phyloP scores from a whole-genome alignment of 2,888 invertebrate species.

The Dynastes maya region DNA sequence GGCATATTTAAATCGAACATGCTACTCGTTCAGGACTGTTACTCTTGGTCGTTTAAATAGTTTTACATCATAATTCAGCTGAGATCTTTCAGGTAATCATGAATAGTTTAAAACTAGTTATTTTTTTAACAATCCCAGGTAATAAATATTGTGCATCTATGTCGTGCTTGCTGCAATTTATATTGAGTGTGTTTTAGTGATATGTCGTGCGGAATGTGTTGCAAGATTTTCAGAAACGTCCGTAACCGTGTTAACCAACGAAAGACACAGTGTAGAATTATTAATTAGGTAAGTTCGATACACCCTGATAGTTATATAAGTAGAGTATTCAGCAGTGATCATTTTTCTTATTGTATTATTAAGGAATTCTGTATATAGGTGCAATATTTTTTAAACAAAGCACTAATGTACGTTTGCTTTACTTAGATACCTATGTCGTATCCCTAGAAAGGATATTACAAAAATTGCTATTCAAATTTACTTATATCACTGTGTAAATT shows the following conservation, averaged over 20 bases:
- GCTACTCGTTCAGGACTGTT: conserved; percentile 1
- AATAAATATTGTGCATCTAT: conserved; percentile 4
- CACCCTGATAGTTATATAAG: not conserved
- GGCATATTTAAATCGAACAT: conserved; percentile 41
- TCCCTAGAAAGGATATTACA: too few species aligned
- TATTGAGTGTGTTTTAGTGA: conserved; percentile 37
- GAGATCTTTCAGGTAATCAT: not conserved
- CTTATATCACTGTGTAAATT: too few species aligned
- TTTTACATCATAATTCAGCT: not conserved
- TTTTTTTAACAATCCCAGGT: conserved; percentile 31
- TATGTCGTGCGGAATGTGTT: conserved; percentile 34
- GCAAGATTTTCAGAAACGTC: conserved; percentile 42
- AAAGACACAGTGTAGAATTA: conserved; percentile 41
- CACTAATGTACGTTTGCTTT: too few species aligned
- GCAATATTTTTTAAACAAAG: too few species aligned
- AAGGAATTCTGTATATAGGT: too few species aligned
- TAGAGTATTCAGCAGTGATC: too few species aligned
- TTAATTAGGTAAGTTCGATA: conserved; percentile 43
- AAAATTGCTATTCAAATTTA: too few species aligned
- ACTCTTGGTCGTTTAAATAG: conserved; percentile 6
- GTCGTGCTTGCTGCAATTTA: not conserved
- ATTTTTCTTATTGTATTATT: too few species aligned
- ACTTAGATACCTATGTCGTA: too few species aligned
- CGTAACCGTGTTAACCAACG: conserved; percentile 45
- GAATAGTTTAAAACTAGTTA: conserved; percentile 15